Base-by-base conservation (phyloP, 2,797 vertebrate species). In the Enteromius paludinosus region DNA sequence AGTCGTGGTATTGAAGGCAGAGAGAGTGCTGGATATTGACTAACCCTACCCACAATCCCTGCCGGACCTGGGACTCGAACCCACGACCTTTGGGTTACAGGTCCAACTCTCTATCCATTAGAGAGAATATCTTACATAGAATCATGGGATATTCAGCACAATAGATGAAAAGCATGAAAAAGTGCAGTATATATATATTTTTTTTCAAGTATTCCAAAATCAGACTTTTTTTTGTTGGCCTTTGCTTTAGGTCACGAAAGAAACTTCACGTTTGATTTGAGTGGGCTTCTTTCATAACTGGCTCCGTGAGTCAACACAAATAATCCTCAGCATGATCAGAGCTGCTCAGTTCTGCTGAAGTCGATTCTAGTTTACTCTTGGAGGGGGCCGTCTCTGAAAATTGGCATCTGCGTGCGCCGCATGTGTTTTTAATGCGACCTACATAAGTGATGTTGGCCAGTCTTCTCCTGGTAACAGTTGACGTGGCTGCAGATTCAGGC, bases 381-480 rank as follows among this genome's bases (percentile, higher is more conserved):
- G 56, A 45, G 30, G 18, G 35, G 69, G 11, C 33, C 9, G 68
- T 70, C 41, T 83, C 52, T 81, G 25, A 25, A 81, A 84, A 78
- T n/a, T 62, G 17, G 28, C 66, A 78, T 49, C 59, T 71, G 62
- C 17, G 18, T 82, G 43, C 10, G 20, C 52, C 64, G 87, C 89
- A 91, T 91, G 90, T 88, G 88, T 93, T 92, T 92, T 93, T 90
- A 91, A 93, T 94, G 92, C 92, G 93, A 94, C 94, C 93, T 94
- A 94, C 91, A 93, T 95, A 93, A 88, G 79, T 83, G 87, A 82
- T 18, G 88, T 86, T 90, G 77, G 78, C 90, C 90, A 81, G 85
- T 90, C 83, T 86, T 92, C 85, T 92, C 92, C 92, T 90, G 90
- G 93, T 93, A 94, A 93, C 94, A 94, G 93, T 84, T 93, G 94